Evolutionary conservation across 2,797 vertebrate species (phyloP).

Genomic region (Gallirallus australis): DNA sequence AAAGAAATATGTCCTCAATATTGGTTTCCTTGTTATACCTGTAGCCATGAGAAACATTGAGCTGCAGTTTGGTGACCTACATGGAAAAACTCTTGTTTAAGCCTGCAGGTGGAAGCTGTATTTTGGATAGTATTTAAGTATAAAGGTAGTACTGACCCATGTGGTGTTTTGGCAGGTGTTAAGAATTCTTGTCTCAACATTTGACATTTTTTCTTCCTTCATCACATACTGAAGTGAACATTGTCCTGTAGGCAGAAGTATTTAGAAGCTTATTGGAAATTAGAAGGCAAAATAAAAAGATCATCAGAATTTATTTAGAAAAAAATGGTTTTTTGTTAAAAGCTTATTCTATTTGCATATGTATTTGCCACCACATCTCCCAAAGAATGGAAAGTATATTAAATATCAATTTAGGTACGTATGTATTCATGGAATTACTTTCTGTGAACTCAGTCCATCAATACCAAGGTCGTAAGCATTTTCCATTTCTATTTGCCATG

Average conservation of each 20-base stretch:
- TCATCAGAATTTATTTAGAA: background rate
- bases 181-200: background rate
- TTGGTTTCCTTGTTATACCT: background rate
- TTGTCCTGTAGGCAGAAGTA: background rate
- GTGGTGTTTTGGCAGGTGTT: background rate
- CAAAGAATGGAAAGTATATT: constrained; percentile 35
- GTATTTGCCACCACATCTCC: background rate
- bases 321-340: background rate
- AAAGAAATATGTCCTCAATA: background rate
- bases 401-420: background rate
- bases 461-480: background rate
- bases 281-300: background rate
- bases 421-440: background rate
- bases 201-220: constrained; percentile 19
- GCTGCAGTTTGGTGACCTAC: background rate
- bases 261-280: background rate
- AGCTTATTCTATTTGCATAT: background rate
- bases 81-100: background rate
- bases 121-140: background rate
- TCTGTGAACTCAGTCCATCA: background rate
- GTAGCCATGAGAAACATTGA: background rate
- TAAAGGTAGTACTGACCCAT: background rate
- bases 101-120: background rate
- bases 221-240: background rate
- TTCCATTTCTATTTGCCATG: background rate